Evolutionary conservation across 1,140 invertebrate species (phyloP).

Genomic region (Panulirus ornatus): DNA sequence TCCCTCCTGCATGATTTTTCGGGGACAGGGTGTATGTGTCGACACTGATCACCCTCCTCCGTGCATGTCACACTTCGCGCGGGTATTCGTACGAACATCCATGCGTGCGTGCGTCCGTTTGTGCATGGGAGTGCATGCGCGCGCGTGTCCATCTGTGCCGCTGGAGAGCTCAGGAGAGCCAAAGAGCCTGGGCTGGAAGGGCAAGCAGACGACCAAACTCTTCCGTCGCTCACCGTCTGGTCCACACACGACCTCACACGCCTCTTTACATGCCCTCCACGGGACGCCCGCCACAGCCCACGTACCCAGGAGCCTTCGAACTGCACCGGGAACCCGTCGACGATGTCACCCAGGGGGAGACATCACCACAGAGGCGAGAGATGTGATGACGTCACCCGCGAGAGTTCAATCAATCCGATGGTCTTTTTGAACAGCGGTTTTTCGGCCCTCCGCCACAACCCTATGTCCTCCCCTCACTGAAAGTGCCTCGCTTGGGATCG

Average conservation of each 20-base stretch:
- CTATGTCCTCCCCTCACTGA: background rate
- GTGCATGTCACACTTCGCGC: background rate
- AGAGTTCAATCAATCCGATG: constrained; percentile 1
- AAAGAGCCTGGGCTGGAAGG: no score
- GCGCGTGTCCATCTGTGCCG: constrained; percentile 5
- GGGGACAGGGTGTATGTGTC: background rate
- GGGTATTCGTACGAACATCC: background rate
- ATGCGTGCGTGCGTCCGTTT: constrained; percentile 1
- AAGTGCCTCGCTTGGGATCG: background rate
- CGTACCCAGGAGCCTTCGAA: background rate
- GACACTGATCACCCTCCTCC: background rate
- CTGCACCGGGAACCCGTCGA: background rate
- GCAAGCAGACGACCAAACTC: constrained; percentile 37
- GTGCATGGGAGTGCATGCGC: constrained; percentile 38
- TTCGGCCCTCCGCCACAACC: background rate
- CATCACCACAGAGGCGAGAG: background rate
- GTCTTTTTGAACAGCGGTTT: background rate
- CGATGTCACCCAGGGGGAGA: background rate
- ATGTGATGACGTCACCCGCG: constrained; percentile 22
- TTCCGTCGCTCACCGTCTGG: constrained; percentile 1
- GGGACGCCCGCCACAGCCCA: background rate
- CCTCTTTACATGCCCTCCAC: background rate
- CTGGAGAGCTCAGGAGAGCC: background rate
- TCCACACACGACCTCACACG: background rate
- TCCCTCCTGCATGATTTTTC: background rate